These are phyloP conservation scores for Drosophila engyochracea DNA, from an alignment of 2,888 invertebrate species.

Conservation along the genomic window DNA sequence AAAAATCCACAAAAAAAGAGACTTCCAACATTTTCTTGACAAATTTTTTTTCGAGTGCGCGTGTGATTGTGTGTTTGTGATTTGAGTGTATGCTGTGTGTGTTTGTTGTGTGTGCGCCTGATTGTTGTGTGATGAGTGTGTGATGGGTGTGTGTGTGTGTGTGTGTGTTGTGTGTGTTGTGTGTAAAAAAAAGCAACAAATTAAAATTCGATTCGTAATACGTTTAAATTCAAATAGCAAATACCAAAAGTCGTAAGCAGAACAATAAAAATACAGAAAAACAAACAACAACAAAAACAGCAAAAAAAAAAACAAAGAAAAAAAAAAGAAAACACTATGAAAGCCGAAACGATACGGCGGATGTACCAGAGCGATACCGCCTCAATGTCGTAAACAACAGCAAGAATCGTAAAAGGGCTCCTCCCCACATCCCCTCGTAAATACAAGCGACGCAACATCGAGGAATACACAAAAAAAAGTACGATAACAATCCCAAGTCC, in stretches of 20 bases:
- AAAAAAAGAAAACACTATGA: conserved; percentile 41
- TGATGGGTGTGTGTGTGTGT: conserved; percentile 9
- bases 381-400: conserved; percentile 63
- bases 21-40: conserved; percentile 47
- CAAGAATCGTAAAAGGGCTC: conserved; percentile 45
- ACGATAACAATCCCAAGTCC: conserved; percentile 31
- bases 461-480: conserved; percentile 59
- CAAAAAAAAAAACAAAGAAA: conserved; percentile 14
- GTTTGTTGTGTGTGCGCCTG: conserved; percentile 38
- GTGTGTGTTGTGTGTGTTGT: conserved; percentile 10
- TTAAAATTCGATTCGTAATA: conserved; percentile 53
- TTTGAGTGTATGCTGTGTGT: conserved; percentile 33
- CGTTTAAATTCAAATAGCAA: conserved; percentile 52
- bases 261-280: conserved; percentile 53
- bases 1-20: background rate
- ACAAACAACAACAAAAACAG: conserved; percentile 38
- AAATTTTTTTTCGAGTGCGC: conserved; percentile 59
- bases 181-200: conserved; percentile 24
- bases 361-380: conserved; percentile 55
- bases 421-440: conserved; percentile 32
- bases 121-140: conserved; percentile 6
- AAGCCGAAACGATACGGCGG: conserved; percentile 64
- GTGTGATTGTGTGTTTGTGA: conserved; percentile 34
- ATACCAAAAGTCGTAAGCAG: conserved; percentile 43
- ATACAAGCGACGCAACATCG: conserved; percentile 43